These are phyloP conservation scores for Phocides pigmalion DNA, from an alignment of 1,140 invertebrate genomes.

Conservation along the genomic window DNA sequence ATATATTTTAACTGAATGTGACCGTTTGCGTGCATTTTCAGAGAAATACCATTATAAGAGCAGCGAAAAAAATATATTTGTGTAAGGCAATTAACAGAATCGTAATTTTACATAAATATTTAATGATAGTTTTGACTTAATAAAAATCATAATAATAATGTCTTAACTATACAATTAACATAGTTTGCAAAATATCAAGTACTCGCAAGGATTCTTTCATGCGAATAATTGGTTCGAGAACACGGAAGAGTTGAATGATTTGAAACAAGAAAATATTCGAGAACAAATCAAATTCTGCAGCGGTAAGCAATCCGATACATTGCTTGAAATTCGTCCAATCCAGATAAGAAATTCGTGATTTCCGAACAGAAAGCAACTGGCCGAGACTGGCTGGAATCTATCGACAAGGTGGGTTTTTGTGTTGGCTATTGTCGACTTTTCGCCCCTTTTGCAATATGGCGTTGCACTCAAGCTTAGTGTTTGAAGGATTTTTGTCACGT, in stretches of 20 bases:
- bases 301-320: not conserved
- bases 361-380: conserved; percentile 4
- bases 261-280: not conserved
- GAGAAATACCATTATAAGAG: too few species aligned
- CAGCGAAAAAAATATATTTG: too few species aligned
- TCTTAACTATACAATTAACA: too few species aligned
- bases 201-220: too few species aligned
- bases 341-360: conserved; percentile 17
- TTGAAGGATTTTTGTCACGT: not conserved
- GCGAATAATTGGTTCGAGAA: not conserved
- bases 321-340: conserved; percentile 17
- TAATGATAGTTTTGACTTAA: too few species aligned
- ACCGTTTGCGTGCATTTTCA: too few species aligned
- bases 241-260: not conserved
- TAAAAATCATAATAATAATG: too few species aligned
- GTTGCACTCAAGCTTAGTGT: not conserved
- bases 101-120: too few species aligned
- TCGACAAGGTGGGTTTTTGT: conserved; percentile 2
- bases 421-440: not conserved
- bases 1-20: too few species aligned
- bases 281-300: conserved; percentile 3
- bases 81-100: too few species aligned
- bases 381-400: not conserved
- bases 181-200: too few species aligned
- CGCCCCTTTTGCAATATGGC: conserved; percentile 3